Evolutionary conservation across 2,113 vertebrate genomes (phyloP), one percentile per base, ranked within the genome.

Genomic region (Chloebia gouldiae): DNA sequence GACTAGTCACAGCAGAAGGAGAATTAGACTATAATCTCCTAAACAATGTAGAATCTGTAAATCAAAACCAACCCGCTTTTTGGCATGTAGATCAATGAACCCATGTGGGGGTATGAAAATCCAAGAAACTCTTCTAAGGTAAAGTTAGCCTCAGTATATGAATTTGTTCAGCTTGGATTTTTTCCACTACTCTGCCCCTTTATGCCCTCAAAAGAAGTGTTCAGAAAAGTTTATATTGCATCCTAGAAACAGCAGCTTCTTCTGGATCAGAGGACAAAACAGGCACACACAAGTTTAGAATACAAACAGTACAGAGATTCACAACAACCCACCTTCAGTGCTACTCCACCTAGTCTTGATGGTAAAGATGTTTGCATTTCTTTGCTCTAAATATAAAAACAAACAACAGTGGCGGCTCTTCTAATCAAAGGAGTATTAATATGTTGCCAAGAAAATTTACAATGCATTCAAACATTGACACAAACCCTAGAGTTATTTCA

Each of bases 31-130:
- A 39, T 96, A 95, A 95, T 96, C 93, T 77, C 81, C 78, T 91
- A 88, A 97, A 96, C 82, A 96, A 94, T 77, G 92, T 80, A 93
- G 76, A 95, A 95, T 95, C 93, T 77, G 92, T 96, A 94, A 85
- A 95, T 90, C 79, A 95, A 96, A 95, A 94, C 68, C 79, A 93
- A 82, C 24, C 75, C 81, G 59, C 72, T 45, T 79, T 94, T 75
- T 95, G 93, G 81, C 91, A 44, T 40, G 90, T 51, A 94, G 70
- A 95, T 92, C 93, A 91, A 89, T 89, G 78, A 91, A 91, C 27
- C 1, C 2, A 10, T 78, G 40, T 24, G 45, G 37, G 60, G 60
- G 16, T 54, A 84, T 42, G 57, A 90, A 96, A 95, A 88, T 68
- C 47, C 78, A 82, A 92, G 54, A 15, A 47, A 54, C 65, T 91